Conservation (phyloP, 2,797 vertebrate species). For the Scolopax rusticola region DNA sequence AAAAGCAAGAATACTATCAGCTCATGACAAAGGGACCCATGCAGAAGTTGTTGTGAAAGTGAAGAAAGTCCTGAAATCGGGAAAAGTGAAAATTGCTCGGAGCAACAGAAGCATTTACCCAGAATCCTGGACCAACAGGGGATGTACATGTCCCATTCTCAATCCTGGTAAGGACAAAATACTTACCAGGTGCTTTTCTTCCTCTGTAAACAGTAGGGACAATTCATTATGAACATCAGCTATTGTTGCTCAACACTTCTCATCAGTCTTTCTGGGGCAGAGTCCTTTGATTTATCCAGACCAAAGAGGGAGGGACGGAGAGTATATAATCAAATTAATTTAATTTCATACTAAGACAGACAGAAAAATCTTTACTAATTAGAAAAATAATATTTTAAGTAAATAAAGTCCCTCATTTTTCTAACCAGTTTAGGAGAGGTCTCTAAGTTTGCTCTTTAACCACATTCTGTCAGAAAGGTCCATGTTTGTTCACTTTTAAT, state of each 20-base stretch:
- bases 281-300: background rate
- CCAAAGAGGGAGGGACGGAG: background rate
- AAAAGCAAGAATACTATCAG: constrained; percentile 89
- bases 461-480: background rate
- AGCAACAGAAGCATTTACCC: constrained; percentile 88
- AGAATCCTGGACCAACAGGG: constrained; percentile 91
- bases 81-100: constrained; percentile 78
- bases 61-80: constrained; percentile 85
- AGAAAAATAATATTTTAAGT: background rate
- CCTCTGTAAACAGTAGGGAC: background rate
- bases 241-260: background rate
- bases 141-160: constrained; percentile 91
- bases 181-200: background rate
- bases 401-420: background rate
- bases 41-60: constrained; percentile 91
- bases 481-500: background rate
- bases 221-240: background rate
- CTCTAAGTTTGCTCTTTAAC: background rate
- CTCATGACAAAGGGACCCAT: constrained; percentile 92
- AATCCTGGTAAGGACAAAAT: constrained; percentile 85
- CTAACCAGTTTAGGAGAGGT: background rate
- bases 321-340: background rate
- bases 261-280: background rate
- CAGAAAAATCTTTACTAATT: background rate
- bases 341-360: background rate